Conservation (phyloP, 2,797 vertebrate species). For the Esox lucius region DNA sequence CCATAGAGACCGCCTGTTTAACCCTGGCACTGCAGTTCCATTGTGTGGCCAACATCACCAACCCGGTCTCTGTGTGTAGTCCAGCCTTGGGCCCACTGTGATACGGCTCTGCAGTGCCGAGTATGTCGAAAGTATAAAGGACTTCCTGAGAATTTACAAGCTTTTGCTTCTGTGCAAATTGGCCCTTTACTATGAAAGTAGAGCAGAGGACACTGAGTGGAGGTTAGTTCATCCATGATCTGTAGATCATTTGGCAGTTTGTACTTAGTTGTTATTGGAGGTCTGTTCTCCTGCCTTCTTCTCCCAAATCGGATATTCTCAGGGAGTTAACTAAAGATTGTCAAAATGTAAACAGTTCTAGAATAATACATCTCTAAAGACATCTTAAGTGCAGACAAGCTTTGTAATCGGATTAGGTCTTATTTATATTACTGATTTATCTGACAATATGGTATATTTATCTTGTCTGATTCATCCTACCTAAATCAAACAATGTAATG, state of each 20-base stretch:
- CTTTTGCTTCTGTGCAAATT: not conserved
- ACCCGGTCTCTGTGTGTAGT: not conserved
- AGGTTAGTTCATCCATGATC: not conserved
- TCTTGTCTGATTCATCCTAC: not conserved
- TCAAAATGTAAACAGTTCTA: not conserved
- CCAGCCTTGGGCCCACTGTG: not conserved
- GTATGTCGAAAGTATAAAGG: not conserved
- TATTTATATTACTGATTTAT: not conserved
- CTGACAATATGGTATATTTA: not conserved
- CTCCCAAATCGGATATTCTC: not conserved
- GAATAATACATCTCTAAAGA: no score
- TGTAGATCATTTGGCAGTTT: conserved; percentile 1
- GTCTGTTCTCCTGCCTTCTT: not conserved
- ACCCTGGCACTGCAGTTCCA: not conserved
- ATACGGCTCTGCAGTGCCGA: not conserved
- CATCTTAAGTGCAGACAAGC: no score
- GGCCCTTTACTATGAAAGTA: not conserved
- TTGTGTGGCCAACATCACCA: not conserved
- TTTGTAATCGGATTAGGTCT: not conserved
- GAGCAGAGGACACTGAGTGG: not conserved
- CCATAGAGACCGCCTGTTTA: not conserved
- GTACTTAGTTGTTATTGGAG: not conserved
- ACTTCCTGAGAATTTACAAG: not conserved
- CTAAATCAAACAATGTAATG: no score
- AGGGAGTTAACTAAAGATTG: not conserved